Base-by-base conservation (phyloP, 2,113 vertebrate genomes). In the Tauraco erythrolophus region DNA sequence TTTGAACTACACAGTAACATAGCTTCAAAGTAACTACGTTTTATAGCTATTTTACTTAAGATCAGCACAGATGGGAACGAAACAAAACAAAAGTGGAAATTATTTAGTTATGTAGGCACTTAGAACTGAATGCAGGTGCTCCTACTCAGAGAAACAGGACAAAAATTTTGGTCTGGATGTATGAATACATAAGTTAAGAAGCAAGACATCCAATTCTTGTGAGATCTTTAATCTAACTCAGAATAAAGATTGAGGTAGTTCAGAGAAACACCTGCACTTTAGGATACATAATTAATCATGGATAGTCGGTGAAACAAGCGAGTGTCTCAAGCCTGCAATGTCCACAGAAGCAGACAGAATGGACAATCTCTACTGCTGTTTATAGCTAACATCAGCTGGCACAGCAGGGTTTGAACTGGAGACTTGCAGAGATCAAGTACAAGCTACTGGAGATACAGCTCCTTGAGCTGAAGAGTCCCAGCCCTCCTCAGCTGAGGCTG, bases 71-170 rank as follows among this genome's bases (percentile, higher is more conserved):
- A 83, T 45, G 62, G 79, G 75, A 41, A 79, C 48, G 69, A 72
- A 92, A 91, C 50, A 87, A 94, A 94, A 89, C 28, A 62, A 80
- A 88, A 92, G 2, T 0, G 0, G 60, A 82, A 89, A 91, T 81
- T 1, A 89, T 45, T 89, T 45, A 62, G 41, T 76, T 78, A 75
- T 4, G n/a, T 9, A 68, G 89, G 57, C 58, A 89, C 77, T 89
- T 72, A 37, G 53, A 82, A 88, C 89, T 92, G 81, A 93, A 90
- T 41, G 45, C 31, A 72, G 53, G 70, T 88, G 78, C 74, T 89
- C 30, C 64, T 28, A 75, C 25, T 92, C 31, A 48, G 70, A 90
- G 53, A 72, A 81, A 92, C 1, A 45, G 70, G 75, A 69, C 58
- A 76, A 87, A 72, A 88, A 46, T 45, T 80, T 66, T 57, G 71